These are phyloP conservation scores for Geococcyx californianus DNA, from an alignment of 2,113 vertebrate species.

Conservation along the genomic window DNA sequence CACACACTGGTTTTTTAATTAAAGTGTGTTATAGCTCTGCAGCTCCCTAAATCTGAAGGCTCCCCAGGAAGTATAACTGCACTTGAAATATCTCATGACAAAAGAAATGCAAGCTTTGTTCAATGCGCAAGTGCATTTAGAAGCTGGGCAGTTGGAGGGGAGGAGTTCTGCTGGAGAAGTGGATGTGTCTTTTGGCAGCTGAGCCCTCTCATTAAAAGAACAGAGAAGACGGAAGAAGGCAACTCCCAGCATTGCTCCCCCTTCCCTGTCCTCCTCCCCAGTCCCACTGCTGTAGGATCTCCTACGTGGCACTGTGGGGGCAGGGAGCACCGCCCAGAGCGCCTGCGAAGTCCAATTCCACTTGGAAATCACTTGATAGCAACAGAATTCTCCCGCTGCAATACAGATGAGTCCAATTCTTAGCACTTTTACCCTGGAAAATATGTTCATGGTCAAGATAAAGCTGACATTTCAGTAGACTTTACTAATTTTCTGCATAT, in stretches of 20 bases:
- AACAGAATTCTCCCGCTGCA: neutral
- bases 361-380: neutral
- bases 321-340: neutral
- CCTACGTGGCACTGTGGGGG: conserved; percentile 69
- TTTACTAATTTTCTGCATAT: neutral
- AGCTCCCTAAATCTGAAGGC: neutral
- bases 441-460: neutral
- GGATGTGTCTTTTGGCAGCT: conserved; percentile 6
- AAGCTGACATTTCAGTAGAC: neutral
- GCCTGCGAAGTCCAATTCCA: accelerated
- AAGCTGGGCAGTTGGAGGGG: neutral
- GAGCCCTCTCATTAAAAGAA: neutral
- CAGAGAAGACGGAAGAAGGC: conserved; percentile 8
- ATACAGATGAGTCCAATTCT: neutral
- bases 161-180: neutral
- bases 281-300: conserved; percentile 5
- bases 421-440: neutral
- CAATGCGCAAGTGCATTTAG: neutral
- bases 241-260: conserved; percentile 42
- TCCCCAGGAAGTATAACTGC: neutral
- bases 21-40: neutral
- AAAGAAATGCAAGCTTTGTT: neutral
- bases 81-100: neutral
- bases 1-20: neutral
- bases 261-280: neutral